Evolutionary conservation across 2,113 vertebrate genomes (phyloP), one percentile per base, ranked within the genome.

Genomic region (Nothobranchius kuhntae): DNA sequence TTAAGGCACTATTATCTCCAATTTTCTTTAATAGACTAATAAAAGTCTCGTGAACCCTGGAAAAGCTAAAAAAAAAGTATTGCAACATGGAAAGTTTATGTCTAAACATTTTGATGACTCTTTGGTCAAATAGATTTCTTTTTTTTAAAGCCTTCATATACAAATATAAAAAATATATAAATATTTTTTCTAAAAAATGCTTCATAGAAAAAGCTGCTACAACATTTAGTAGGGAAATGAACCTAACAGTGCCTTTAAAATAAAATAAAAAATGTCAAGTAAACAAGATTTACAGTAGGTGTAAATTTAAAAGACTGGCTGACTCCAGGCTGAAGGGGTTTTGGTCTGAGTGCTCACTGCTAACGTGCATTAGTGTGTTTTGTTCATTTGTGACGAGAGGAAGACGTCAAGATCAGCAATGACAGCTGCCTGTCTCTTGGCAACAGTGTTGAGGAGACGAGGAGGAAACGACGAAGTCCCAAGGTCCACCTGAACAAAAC

Each of bases 401-500:
- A 95, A 93, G 13, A 85, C 88, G 11, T 95, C 92, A 24, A 99
- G 93, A 13, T 79, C 93, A 26, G 95, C 93, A 3, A 99, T 94
- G 69, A 95, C 90, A 44, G 96, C 84, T 0, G 96, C 94, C 75
- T 98, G 97, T 54, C 78, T 88, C 67, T 94, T 95, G 3, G 88
- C 92, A 2, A 95, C 85, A 13, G 91, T 74, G 1, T 86, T 93
- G 71, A 96, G 71, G 52, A 96, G 88, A 67, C 89, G 86, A 4
- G 92, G 46, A 0, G 95, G 94, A 13, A 98, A 88, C 1, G 94
- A 96, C 0, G 96, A 95, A 13, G 94, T 92, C 44, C 96, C 96
- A 0, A 99, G 88, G 61, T 99, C 97, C 73, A 98, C 94, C 98
- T 99, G 88, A 24, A 71, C 5, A 35, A 52, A 45, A 66, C 38